Evolutionary conservation across 2,113 vertebrate genomes (phyloP), one percentile per base, ranked within the genome.

Genomic region (Triplophysa siluroides): DNA sequence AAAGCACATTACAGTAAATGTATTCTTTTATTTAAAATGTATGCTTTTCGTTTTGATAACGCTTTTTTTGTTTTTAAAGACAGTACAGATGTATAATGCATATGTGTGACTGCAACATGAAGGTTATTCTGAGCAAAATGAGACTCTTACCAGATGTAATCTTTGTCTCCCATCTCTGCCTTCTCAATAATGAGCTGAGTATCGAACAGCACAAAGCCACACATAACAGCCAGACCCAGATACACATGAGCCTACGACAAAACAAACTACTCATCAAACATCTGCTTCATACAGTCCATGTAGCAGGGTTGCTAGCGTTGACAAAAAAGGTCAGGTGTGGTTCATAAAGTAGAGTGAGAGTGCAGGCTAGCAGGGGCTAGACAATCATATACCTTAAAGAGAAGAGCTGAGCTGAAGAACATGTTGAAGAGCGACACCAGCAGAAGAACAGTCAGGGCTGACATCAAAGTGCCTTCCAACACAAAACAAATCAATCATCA

Each of bases 181-280:
- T 98, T 98, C 91, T 98, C 97, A 2, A 99, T 98, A 90, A 99
- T 98, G 78, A 99, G 96, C 88, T 99, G 97, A 45, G 97, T 98
- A 93, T 98, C 96, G 18, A 98, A 99, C 80, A 99, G 95, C 84
- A 99, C 96, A 73, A 99, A 98, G 69, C 96, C 97, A 10, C 96
- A 98, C 95, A 98, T 98, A 83, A 98, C 78, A 88, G 95, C 82
- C 84, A 98, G 94, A 0, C 96, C 96, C 61, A 97, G 78, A 87
- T 98, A 98, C 83, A 99, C 90, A 84, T 98, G 95, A 79, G 92
- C 95, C 97, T 98, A 89, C 50, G 11, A 26, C 0, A 9, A 6
- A 62, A 0, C 1, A 33, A 61, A 12, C 2, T 3, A 5, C 29
- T 12, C n/a, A 26, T 65, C 13, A 66, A 38, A 38, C 33, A 38